Base-by-base conservation (phyloP, 2,113 vertebrate genomes). In the Drymodes brunneopygia region DNA sequence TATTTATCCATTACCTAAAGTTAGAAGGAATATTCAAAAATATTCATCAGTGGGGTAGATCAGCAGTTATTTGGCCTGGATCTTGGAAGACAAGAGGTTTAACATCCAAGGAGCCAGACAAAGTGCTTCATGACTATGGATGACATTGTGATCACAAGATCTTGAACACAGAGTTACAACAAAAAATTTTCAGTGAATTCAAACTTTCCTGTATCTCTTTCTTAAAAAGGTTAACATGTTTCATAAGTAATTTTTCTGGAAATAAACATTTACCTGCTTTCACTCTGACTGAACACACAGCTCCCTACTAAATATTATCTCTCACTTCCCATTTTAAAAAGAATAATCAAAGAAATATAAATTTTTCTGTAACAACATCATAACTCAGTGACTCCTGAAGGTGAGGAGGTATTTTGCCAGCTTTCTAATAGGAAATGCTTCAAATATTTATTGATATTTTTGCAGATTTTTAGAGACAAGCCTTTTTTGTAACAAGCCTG, bases 1-100 rank as follows among this genome's bases (percentile, higher is more conserved):
- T 99, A 99, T 88, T 99, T 99, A 97, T 99, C 99, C 99, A 99
- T 99, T 60, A 99, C 99, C 99, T 99, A 93, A 74, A 79, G 12
- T 56, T 33, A 56, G 53, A 45, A 90, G 35, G 15, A 94, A 90
- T 44, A 77, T 33, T 74, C 11, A 66, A 64, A 33, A 91, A 33
- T 35, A 42, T 29, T 54, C 4, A 70, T 70, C 51, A 93, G 29
- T 71, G 69, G 15, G 9, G 17, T 50, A 66, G 20, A 70, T 23
- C 10, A 69, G 31, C 7, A 51, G 15, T 0, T 58, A 79, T 81
- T 90, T 64, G 61, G 42, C 29, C 48, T 57, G 7, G 4, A 51
- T 95, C 48, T 75, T n/a, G n/a, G 45, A 78, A 65, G 17, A 60
- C 11, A 81, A 71, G 25, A 80, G 12, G 4, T 23, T 79, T 82